Base-by-base conservation (phyloP, 2,113 vertebrate species). In the Aspiorhynchus laticeps region DNA sequence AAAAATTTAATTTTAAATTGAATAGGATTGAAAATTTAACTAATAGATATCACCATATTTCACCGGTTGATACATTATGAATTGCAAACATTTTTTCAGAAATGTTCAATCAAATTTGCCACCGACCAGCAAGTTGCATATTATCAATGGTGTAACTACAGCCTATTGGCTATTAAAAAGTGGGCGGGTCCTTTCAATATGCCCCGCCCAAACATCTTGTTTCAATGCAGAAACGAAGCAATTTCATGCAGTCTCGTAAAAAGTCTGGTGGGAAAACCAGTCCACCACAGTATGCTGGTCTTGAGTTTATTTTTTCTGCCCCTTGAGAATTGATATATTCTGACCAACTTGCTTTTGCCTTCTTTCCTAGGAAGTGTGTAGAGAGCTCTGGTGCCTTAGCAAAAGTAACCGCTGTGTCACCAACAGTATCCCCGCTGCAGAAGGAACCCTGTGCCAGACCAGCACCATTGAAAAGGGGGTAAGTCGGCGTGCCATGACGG, bases 281-380 rank as follows among this genome's bases (percentile, higher is more conserved):
- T 17, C n/a, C 73, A 76, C 4, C 28, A 31, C 46, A 21, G 14
- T 31, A 48, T 31, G 15, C n/a, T 53, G 46, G 14, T 24, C 76
- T 53, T 21, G 8, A 21, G 48, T 77, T 6, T 9, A 26, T 28
- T 59, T 26, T 33, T 33, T 80, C 9, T 75, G 7, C 53, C 21
- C 53, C 31, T 31, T 65, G 67, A 21, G n/a, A 75, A 56, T 82
- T 90, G 74, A 90, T 92, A 88, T 94, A 91, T 97, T 96, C 98
- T 99, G 95, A 99, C 94, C 96, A 98, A 98, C 97, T 96, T 97
- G 95, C 96, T 96, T 97, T 94, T 96, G 96, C 96, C 96, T 96
- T 99, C 96, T 98, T 99, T 99, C 97, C 98, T 95, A 99, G 98
- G 98, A 99, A 99, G 97, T 99, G 96, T 99, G 98, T 97, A 99